Conservation (phyloP, 1,140 invertebrate genomes). For the Trichonephila clavata region DNA sequence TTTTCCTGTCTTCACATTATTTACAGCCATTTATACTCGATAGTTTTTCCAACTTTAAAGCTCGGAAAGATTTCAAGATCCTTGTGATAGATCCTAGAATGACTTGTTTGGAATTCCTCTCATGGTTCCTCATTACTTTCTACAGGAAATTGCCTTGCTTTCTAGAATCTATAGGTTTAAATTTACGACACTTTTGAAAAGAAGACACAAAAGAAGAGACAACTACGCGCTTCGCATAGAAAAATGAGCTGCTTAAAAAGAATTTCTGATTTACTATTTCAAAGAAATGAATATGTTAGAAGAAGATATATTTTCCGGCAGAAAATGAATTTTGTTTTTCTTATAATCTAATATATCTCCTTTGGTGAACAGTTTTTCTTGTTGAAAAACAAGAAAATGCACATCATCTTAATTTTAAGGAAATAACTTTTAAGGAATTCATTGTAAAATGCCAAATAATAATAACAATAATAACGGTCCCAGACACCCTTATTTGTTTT, state of each 20-base stretch:
- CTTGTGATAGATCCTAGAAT: neutral
- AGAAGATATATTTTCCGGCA: neutral
- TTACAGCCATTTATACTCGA: neutral
- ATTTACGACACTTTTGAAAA: conserved; percentile 32
- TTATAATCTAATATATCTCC: neutral
- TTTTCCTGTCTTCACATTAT: neutral
- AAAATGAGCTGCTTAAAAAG: neutral
- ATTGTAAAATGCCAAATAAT: too few species aligned
- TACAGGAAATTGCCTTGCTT: conserved; percentile 1
- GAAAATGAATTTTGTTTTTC: neutral
- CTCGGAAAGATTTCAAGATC: neutral
- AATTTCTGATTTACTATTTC: neutral
- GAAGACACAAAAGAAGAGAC: neutral
- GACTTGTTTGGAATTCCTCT: neutral
- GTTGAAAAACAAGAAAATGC: neutral
- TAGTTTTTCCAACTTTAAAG: neutral
- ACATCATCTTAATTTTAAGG: too few species aligned
- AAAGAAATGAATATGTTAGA: neutral
- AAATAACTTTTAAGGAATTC: too few species aligned
- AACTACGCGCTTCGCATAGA: neutral
- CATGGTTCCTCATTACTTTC: conserved; percentile 26
- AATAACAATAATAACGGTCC: too few species aligned
- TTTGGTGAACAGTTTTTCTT: neutral
- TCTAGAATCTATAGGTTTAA: conserved; percentile 11
- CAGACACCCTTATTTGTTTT: too few species aligned